Evolutionary conservation across 1,140 invertebrate species (phyloP).

Genomic region (Kradibia gibbosae): DNA sequence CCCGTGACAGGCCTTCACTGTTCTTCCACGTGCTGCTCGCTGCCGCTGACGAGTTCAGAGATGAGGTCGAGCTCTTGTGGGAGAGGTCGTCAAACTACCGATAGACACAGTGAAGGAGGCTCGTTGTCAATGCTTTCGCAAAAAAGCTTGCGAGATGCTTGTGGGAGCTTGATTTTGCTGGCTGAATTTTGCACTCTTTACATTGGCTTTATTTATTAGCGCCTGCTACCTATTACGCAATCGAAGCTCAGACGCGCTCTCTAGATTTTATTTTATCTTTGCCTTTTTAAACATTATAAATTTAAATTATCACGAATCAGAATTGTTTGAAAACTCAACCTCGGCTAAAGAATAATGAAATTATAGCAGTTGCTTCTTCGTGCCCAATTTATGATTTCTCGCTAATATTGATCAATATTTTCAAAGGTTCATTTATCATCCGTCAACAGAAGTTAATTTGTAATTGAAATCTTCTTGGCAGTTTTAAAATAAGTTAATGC

Average conservation of each 20-base stretch:
- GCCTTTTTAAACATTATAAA: neutral
- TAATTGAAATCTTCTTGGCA: no score
- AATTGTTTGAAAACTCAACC: neutral
- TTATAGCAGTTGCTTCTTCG: no score
- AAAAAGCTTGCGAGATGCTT: no score
- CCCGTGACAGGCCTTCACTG: slow-evolving; percentile 39
- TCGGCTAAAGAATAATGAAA: no score
- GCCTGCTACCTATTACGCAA: neutral
- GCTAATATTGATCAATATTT: no score
- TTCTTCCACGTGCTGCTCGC: slow-evolving; percentile 54
- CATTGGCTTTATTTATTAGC: neutral
- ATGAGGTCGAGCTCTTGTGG: slow-evolving; percentile 89
- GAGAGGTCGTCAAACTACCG: slow-evolving; percentile 86
- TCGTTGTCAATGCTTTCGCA: no score
- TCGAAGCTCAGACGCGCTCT: neutral
- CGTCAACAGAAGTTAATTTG: no score
- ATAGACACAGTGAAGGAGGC: no score
- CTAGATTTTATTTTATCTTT: neutral
- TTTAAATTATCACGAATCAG: neutral
- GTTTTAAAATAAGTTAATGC: no score
- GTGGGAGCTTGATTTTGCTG: neutral
- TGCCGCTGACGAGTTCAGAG: slow-evolving; percentile 76
- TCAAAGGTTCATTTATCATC: no score
- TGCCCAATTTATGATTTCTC: no score
- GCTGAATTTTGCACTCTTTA: neutral